Conservation (phyloP, 2,113 vertebrate genomes). For the Panthera tigris region DNA sequence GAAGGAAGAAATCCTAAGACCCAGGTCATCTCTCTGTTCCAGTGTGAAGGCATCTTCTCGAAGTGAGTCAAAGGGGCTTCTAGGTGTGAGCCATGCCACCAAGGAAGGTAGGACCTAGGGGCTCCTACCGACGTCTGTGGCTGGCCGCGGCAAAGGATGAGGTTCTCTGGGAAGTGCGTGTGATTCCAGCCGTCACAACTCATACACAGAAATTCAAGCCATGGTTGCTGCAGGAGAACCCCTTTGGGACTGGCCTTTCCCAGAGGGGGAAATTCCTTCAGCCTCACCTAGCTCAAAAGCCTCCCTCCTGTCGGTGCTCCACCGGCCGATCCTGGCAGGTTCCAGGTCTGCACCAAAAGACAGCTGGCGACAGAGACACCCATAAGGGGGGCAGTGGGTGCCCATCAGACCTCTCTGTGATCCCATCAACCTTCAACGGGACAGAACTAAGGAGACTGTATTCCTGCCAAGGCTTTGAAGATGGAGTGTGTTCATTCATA, state of each 20-base stretch:
- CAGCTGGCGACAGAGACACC: background rate
- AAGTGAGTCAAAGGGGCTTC: background rate
- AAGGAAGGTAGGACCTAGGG: background rate
- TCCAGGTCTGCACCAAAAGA: background rate
- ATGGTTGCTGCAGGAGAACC: background rate
- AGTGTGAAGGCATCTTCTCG: background rate
- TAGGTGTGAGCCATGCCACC: background rate
- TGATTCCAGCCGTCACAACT: background rate
- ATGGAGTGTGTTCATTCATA: background rate
- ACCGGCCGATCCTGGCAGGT: background rate
- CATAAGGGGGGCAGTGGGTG: accelerated
- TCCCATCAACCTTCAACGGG: background rate
- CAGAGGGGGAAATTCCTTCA: background rate
- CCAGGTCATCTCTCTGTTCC: background rate
- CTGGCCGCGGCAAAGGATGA: background rate
- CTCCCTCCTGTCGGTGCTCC: background rate
- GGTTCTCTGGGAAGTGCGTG: background rate
- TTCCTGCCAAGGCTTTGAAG: background rate
- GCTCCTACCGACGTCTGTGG: background rate
- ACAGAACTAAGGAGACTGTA: too few relatives aligned
- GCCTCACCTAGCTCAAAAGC: background rate
- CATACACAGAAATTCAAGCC: background rate
- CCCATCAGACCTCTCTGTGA: background rate
- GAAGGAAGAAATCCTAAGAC: background rate
- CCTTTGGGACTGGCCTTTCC: background rate